Conservation (phyloP, 2,888 invertebrate genomes). For the Scelioninae gen. 2 region DNA sequence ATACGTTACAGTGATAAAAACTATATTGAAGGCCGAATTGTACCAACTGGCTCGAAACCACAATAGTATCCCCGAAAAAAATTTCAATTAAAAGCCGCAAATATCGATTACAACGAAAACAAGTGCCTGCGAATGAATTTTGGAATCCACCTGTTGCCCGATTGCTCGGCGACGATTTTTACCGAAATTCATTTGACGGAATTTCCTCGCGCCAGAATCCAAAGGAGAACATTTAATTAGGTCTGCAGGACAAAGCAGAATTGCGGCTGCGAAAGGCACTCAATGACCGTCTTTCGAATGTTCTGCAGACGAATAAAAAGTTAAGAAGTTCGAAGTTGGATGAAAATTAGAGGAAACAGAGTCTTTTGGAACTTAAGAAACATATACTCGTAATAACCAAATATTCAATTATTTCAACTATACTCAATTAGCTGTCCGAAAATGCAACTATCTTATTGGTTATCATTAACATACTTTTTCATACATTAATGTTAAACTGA, state of each 20-base stretch:
- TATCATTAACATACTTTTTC: too few species aligned
- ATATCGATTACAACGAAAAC: conserved; percentile 27
- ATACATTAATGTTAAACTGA: too few species aligned
- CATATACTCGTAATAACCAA: too few species aligned
- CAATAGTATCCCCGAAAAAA: conserved; percentile 15
- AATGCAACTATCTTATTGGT: too few species aligned
- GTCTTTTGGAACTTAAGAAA: too few species aligned
- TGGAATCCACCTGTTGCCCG: conserved; percentile 44
- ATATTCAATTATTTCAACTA: too few species aligned
- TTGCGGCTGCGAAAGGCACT: conserved; percentile 18
- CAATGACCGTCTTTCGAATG: conserved; percentile 11
- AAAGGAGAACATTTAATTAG: conserved; percentile 32
- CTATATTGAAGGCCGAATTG: too few species aligned
- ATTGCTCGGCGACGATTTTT: conserved; percentile 4
- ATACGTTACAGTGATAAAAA: too few species aligned
- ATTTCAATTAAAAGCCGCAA: conserved; percentile 32
- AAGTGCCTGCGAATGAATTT: conserved; percentile 36
- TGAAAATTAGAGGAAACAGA: too few species aligned
- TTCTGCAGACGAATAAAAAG: conserved; percentile 32
- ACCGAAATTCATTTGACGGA: conserved; percentile 21
- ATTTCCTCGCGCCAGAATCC: background rate
- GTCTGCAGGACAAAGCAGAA: conserved; percentile 22
- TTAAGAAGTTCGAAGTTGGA: conserved; percentile 4
- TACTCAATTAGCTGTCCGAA: too few species aligned
- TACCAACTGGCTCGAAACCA: conserved; percentile 2